Base-by-base conservation (phyloP, 2,888 invertebrate species). In the Sinopyrophorus schimmeli region DNA sequence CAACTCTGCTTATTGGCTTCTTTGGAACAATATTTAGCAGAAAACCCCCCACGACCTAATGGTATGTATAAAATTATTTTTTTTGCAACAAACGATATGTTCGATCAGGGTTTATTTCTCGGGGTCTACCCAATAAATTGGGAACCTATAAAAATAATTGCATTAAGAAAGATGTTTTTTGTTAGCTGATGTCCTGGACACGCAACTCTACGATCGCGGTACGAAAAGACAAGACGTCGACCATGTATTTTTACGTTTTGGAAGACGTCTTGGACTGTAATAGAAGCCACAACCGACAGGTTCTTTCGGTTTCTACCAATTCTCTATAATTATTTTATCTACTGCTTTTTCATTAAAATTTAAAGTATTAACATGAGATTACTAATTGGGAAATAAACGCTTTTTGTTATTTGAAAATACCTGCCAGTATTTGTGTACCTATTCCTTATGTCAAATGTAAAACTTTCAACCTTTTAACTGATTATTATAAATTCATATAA, bases 231-330 rank as follows among this genome's bases (percentile, higher is more conserved):
- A 92, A 68, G 92, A 92, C 75, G 87, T 91, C 34, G 91, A 92
- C 65, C 92, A 92, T 74, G 90, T 92, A 43, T 92, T 92, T 77
- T 81, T 92, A 63, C 86, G 92, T 66, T 92, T 92, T 72, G 92
- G 92, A 43, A 84, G 87, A 70, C 82, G 87, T 70, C 86, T 52
- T 28, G 53, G 53, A 40, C 41, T 46, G 24, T 46, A 51, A 47
- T 38, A 47, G 26, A 39, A 35, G 28, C 41, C 32, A 6, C 10
- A 44, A 23, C 26, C 28, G 20, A 31, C 35, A 23, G 30, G 32
- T 38, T 47, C 12, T 31, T 39, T 50, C 34, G 4, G 9, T 35
- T 50, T 38, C 26, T 37, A 50, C 30, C 24, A 28, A 43, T 38
- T 32, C 27, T 21, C 31, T 30, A 27, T 40, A 9, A 34, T 24